Conservation (phyloP, 2,888 invertebrate species). For the Brachyptera putata region DNA sequence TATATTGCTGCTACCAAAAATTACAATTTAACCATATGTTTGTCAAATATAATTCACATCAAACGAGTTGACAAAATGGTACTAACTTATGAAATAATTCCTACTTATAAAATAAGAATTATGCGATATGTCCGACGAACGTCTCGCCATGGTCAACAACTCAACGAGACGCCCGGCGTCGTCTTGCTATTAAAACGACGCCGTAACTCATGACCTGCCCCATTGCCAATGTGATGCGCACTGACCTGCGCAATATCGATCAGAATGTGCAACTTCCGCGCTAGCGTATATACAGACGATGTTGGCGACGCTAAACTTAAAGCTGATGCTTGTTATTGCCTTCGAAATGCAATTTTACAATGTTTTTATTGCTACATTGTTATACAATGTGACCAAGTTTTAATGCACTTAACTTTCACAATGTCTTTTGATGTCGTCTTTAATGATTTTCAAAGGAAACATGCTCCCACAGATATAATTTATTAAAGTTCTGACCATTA, state of each 20-base stretch:
- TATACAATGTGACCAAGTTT: background rate
- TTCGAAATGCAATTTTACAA: background rate
- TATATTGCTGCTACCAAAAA: too few species aligned
- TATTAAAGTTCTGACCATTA: too few species aligned
- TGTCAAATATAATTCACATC: too few species aligned
- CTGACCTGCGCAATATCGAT: slow-evolving; percentile 22
- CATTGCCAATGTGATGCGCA: slow-evolving; percentile 6
- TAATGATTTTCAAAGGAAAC: too few species aligned
- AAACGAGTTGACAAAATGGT: too few species aligned
- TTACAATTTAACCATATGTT: too few species aligned
- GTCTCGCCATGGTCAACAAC: slow-evolving; percentile 13
- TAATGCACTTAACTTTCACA: too few species aligned
- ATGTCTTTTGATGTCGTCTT: too few species aligned
- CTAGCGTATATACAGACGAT: too few species aligned
- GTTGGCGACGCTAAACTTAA: slow-evolving; percentile 1
- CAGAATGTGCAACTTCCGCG: background rate
- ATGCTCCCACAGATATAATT: too few species aligned
- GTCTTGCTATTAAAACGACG: background rate
- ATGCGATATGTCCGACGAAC: background rate
- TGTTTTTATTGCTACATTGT: too few species aligned
- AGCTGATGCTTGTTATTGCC: background rate
- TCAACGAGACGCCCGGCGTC: slow-evolving; percentile 11
- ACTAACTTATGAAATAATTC: too few species aligned
- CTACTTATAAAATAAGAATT: background rate
- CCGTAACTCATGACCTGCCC: slow-evolving; percentile 17